Base-by-base conservation (phyloP, 2,797 vertebrate genomes). In the Sebastes trivittatus region DNA sequence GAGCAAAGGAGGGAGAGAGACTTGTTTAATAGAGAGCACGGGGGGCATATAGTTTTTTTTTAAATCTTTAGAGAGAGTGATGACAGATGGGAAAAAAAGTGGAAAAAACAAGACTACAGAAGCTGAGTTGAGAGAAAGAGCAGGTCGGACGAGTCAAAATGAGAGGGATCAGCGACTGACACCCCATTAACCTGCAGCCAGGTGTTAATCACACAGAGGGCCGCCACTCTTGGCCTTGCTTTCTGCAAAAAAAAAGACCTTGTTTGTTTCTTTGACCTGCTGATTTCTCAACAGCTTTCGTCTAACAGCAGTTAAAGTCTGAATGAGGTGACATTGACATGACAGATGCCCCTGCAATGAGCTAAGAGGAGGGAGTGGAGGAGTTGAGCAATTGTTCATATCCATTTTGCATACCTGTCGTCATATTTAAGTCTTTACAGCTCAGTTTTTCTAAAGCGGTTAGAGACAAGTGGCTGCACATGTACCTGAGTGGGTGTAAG, bases 141-240 rank as follows among this genome's bases (percentile, higher is more conserved):
- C 71, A 85, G 80, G 82, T 86, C 5, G 18, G 73, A 74, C 18
- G 16, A 79, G 81, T 87, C 14, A 3, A 80, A 87, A 81, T 54
- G 65, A 87, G 77, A 85, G 72, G 80, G 75, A 89, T 84, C 71
- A 75, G 69, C 58, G 65, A 22, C 67, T 11, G 72, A 81, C 86
- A 89, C 77, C 82, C 80, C 72, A 85, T 90, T 90, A 87, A 93
- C 88, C 89, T 91, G 81, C 55, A 87, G 83, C 87, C 77, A 86
- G 85, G 80, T 83, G 87, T 87, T 73, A 86, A 84, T 88, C 84
- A 81, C 72, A 62, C 9, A 2, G 56, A 55, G 29, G 42, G 78
- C 81, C 29, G 71, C 55, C 36, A 6, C 68, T 78, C 63, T 32
- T 32, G 22, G 75, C 67, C 64, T 83, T n/a, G 11, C 7, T 30